Evolutionary conservation across 2,888 invertebrate genomes (phyloP).

Genomic region (Tribolium freemani): DNA sequence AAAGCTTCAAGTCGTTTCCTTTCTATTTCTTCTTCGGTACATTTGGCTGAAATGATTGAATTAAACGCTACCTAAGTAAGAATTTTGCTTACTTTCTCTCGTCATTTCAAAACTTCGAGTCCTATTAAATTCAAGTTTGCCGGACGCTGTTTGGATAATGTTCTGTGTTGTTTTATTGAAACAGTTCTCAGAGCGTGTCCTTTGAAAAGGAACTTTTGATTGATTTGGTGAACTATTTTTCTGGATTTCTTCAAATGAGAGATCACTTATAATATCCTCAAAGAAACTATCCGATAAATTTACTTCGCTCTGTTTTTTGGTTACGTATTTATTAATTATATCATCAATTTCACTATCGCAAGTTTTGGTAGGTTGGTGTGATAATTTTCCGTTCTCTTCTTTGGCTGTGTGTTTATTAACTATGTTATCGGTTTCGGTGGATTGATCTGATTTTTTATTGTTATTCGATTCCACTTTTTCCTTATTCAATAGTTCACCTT

Average conservation of each 20-base stretch:
- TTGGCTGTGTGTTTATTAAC: constrained; percentile 46
- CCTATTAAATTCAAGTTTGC: constrained; percentile 56
- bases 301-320: background rate
- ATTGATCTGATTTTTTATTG: background rate
- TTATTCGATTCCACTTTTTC: background rate
- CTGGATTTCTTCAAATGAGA: too few species aligned
- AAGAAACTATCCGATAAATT: background rate
- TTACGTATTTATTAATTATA: constrained; percentile 2
- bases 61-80: background rate
- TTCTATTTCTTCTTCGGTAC: constrained; percentile 72
- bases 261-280: too few species aligned
- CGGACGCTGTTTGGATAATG: constrained; percentile 20
- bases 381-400: constrained; percentile 6
- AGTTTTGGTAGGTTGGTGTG: background rate
- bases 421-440: constrained; percentile 58
- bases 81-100: constrained; percentile 1
- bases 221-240: background rate
- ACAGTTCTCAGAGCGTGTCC: constrained; percentile 45
- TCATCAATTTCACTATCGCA: background rate
- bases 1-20: constrained; percentile 67
- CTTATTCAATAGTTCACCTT: constrained; percentile 49
- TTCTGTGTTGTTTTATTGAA: constrained; percentile 11
- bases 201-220: constrained; percentile 38
- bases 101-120: constrained; percentile 59
- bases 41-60: constrained; percentile 57